These are phyloP conservation scores for Onychostruthus taczanowskii DNA, from an alignment of 2,113 vertebrate genomes.

Conservation along the genomic window DNA sequence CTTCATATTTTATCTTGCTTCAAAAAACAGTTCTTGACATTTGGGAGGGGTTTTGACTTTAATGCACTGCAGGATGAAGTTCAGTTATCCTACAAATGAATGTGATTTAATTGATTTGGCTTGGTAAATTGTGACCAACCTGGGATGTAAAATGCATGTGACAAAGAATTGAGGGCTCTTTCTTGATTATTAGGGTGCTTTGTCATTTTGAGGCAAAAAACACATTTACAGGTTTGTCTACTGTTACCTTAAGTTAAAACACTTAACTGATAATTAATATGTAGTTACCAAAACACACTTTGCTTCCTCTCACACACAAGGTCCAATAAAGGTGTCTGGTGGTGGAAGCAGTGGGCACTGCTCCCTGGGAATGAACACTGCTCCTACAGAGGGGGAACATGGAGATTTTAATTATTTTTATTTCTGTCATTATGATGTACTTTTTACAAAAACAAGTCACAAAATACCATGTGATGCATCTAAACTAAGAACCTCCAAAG, in stretches of 20 bases:
- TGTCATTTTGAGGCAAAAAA: neutral
- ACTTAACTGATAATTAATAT: neutral
- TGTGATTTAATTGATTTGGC: neutral
- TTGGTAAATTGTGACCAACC: neutral
- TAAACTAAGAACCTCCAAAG: neutral
- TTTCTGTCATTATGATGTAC: neutral
- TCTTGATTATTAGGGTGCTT: neutral
- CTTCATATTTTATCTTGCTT: neutral
- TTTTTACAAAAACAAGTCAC: slow-evolving; percentile 1
- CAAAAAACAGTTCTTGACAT: neutral
- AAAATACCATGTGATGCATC: neutral
- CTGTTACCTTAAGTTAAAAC: neutral
- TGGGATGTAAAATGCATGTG: neutral
- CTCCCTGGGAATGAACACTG: neutral
- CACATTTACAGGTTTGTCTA: neutral
- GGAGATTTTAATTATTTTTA: neutral
- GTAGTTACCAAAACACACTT: neutral
- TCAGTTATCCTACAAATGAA: neutral
- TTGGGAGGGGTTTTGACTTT: neutral
- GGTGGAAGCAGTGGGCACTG: neutral
- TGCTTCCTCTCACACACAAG: neutral
- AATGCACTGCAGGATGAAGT: neutral
- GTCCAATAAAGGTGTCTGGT: neutral
- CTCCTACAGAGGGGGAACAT: neutral
- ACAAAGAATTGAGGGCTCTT: neutral